A percentile compares a stretch with the other conserved stretches of the same genome.
phyloP scores from a whole-genome alignment of 2,797 vertebrate genomes.

The Nannoperca australis region DNA sequence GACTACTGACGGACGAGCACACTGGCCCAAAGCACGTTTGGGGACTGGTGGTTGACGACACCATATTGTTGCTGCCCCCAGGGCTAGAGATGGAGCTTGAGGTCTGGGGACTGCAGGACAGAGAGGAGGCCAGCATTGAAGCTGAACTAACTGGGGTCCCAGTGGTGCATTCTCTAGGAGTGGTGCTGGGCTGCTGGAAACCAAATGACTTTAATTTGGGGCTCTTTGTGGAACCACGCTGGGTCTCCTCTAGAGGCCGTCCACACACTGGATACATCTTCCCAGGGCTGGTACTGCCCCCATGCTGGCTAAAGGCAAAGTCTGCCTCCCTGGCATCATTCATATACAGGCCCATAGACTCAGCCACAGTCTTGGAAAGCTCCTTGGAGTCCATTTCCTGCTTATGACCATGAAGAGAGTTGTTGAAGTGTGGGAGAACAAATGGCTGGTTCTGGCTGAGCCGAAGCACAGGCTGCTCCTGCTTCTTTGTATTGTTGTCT shows the following conservation, averaged over 20 bases:
- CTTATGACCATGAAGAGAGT: slow-evolving; percentile 86
- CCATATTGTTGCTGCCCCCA: slow-evolving; percentile 91
- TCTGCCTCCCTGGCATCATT: slow-evolving; percentile 95
- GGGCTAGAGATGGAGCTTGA: slow-evolving; percentile 93
- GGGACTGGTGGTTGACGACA: slow-evolving; percentile 93
- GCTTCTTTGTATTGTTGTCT: slow-evolving; percentile 89
- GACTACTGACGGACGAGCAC: slow-evolving; percentile 88
- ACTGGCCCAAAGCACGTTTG: slow-evolving; percentile 89
- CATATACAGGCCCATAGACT: slow-evolving; percentile 99
- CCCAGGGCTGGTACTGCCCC: slow-evolving; percentile 85
- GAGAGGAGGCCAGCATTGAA: slow-evolving; percentile 88
- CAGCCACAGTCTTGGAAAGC: slow-evolving; percentile 96
- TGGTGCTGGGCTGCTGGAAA: slow-evolving; percentile 84
- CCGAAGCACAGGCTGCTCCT: slow-evolving; percentile 87
- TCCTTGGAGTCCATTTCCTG: slow-evolving; percentile 96
- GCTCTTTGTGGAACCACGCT: slow-evolving; percentile 76
- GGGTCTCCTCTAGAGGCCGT: slow-evolving; percentile 87
- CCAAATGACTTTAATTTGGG: slow-evolving; percentile 86
- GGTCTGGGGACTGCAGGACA: slow-evolving; percentile 90
- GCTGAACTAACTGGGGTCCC: slow-evolving; percentile 86
- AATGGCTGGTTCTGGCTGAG: slow-evolving; percentile 88
- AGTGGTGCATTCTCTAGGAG: slow-evolving; percentile 84
- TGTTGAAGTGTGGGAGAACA: slow-evolving; percentile 89
- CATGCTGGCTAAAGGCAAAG: slow-evolving; percentile 91
- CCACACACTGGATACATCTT: slow-evolving; percentile 91